Evolutionary conservation across 2,888 invertebrate species (phyloP).

Genomic region (Molanna angustata): DNA sequence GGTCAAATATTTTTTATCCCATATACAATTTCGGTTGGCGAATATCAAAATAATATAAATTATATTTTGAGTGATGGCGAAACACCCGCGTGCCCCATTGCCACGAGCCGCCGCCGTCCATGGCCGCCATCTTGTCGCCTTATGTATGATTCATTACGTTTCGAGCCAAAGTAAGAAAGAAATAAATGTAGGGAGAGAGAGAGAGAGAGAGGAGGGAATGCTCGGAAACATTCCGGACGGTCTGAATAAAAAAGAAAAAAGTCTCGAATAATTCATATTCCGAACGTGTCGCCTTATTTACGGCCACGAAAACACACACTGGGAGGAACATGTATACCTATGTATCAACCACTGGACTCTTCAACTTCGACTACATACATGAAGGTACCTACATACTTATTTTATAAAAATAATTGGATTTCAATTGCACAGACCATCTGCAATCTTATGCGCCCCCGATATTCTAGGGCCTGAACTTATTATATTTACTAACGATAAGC

Average conservation of each 20-base stretch:
- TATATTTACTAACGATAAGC: too few species aligned
- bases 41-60: too few species aligned
- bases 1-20: too few species aligned
- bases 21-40: too few species aligned
- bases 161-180: constrained; percentile 39
- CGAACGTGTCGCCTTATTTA: constrained; percentile 52
- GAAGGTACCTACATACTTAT: too few species aligned
- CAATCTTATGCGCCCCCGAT: too few species aligned
- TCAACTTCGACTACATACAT: too few species aligned
- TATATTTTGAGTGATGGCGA: too few species aligned
- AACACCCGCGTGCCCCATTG: too few species aligned
- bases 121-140: constrained; percentile 39
- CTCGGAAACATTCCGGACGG: constrained; percentile 12
- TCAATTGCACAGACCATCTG: constrained; percentile 44
- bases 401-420: constrained; percentile 55
- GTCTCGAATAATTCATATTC: constrained; percentile 54
- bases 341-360: too few species aligned
- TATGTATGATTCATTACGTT: constrained; percentile 57
- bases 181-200: neutral
- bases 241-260: constrained; percentile 17
- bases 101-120: constrained; percentile 13
- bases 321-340: constrained; percentile 12
- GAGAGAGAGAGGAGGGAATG: constrained; percentile 1
- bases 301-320: constrained; percentile 37
- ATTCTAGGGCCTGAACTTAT: too few species aligned